These are phyloP conservation scores for Chloebia gouldiae DNA, from an alignment of 2,113 vertebrate species.

Conservation along the genomic window DNA sequence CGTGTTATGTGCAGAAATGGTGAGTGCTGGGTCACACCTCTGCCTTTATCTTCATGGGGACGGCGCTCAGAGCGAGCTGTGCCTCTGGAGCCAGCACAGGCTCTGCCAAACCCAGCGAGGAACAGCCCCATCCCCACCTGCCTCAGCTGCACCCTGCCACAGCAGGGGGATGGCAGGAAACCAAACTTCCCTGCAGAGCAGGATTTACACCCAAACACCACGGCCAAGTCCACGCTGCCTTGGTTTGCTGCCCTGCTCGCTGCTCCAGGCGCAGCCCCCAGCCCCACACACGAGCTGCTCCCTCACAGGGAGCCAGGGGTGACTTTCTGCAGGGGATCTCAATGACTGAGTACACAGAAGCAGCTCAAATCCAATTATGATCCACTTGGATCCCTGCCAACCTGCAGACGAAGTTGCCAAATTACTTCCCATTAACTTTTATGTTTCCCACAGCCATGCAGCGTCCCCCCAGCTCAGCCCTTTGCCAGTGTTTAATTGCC, in stretches of 20 bases:
- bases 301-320: not conserved
- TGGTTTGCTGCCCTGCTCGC: not conserved
- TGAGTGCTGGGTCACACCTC: not conserved
- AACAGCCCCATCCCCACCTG: not conserved
- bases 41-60: not conserved
- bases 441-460: conserved; percentile 26
- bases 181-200: not conserved
- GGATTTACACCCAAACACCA: fast-evolving
- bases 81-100: not conserved
- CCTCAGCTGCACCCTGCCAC: not conserved
- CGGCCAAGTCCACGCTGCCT: too few relatives aligned
- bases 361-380: conserved; percentile 48
- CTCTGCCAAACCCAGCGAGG: not conserved
- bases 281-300: not conserved
- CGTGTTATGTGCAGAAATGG: not conserved
- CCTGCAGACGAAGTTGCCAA: conserved; percentile 40
- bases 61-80: not conserved
- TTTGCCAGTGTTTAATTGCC: not conserved
- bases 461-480: not conserved
- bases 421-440: conserved; percentile 57
- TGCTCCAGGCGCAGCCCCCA: not conserved
- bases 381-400: conserved; percentile 23
- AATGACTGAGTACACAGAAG: conserved; percentile 40
- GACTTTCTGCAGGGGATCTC: conserved; percentile 23
- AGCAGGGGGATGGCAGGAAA: not conserved